Evolutionary conservation across 1,140 invertebrate genomes (phyloP), one percentile per base, ranked within the genome.

Genomic region (Dreissena rostriformis): DNA sequence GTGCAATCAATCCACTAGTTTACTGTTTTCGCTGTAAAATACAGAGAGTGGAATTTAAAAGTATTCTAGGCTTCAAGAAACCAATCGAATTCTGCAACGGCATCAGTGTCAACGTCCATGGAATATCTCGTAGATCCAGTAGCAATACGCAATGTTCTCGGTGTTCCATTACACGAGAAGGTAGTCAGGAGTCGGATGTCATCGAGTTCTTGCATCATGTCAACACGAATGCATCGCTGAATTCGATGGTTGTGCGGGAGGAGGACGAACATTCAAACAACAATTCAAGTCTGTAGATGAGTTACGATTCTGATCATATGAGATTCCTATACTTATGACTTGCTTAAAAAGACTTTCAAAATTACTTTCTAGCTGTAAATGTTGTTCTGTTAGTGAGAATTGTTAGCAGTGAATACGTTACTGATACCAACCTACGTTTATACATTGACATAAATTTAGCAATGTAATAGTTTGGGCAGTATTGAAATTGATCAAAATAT

Each of bases 1-100:
- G 92, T 73, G 91, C 93, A 2, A 82, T 94, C 71, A 95, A 95
- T 88, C 95, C 95, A 6, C 92, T 95, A 73, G 94, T 95, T 24
- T 95, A 95, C 90, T 94, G 95, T 26, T 95, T 95, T 88, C 91
- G 94, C 15, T 94, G 94, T 82, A 94, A 94, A 80, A 90, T 93
- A 52, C 93, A 94, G 7, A 91, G 94, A 29, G 84, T 88, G 28
- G 88, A 91, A 75, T 75, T 92, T 0, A 86, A 78, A 53, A 65
- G 75, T 19, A 87, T 91, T 61, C 70, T 92, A 19, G 77, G 80
- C 26, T 22, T 86, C 2, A 61, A 61, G 2, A 19, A 57, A 8
- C 1, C 22, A 22, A 26, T 39, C 8, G 39, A 39, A 49, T 24
- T 57, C 29, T 66, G 57, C n/a, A 76, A 61, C 63, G 74, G 74